Base-by-base conservation (phyloP, 2,888 invertebrate species). In the Euplexia lucipara region DNA sequence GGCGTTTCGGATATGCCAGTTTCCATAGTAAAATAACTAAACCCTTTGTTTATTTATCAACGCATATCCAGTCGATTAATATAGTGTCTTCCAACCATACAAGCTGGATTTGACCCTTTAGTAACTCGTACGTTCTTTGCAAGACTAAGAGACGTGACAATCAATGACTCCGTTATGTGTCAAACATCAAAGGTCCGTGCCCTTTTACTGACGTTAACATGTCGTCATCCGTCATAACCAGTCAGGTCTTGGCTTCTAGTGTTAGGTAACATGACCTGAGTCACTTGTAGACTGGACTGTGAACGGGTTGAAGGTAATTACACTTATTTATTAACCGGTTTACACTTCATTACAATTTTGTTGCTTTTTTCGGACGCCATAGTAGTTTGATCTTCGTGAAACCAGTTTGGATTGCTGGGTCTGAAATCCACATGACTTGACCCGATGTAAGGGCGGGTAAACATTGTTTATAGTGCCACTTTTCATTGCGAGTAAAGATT, bases 131-230 rank as follows among this genome's bases (percentile, higher is more conserved):
- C 60, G 26, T 0, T 48, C 26, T 41, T 63, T 0, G 72, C 41
- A 72, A 48, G 20, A 39, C 34, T 9, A n/a, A n/a, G 10, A 14
- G n/a, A 65, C 72, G 65, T 66, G 65, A 48, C 39, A 14, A 12
- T 12, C 65, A 62, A 71, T 47, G 74, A 45, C 74, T 65, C n/a
- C 52, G 3, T 64, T 64, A 66, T 47, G 47, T 37, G 67, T 41
- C 68, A 52, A 26, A 49, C 48, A 71, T 61, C 47, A 41, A 61
- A 57, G 53, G 39, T 16, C 8, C 30, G 8, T 49, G 71, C 71
- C 70, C 70, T 71, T 70, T 60, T 57, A 58, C 47, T 70, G 75
- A 56, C 75, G 45, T 16, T 41, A 8, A 16, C 4, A 42, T 69
- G 70, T 52, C 49, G 35, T 32, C 76, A 70, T 6, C 10, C 32